A percentile compares a stretch with the other conserved stretches of the same genome.
Conservation (phyloP, 2,113 vertebrate genomes). For the Dascyllus trimaculatus region DNA sequence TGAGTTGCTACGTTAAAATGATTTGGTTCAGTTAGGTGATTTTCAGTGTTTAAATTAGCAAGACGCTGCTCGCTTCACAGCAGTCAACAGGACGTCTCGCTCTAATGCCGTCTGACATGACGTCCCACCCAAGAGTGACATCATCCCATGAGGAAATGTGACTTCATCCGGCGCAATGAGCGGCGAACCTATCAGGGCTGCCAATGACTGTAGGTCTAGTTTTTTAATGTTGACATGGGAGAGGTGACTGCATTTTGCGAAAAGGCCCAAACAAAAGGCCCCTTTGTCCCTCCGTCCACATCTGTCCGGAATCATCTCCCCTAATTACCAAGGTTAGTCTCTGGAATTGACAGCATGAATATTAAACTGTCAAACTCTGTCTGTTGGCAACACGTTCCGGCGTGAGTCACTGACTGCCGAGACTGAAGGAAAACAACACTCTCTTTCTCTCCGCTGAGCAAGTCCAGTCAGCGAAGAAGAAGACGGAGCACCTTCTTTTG, state of each 20-base stretch:
- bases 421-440: slow-evolving; percentile 68
- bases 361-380: slow-evolving; percentile 82
- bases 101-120: slow-evolving; percentile 50
- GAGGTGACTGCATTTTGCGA: slow-evolving; percentile 60
- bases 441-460: slow-evolving; percentile 53
- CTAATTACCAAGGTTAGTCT: slow-evolving; percentile 80
- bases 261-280: slow-evolving; percentile 79
- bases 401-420: slow-evolving; percentile 75
- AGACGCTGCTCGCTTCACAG: slow-evolving; percentile 8
- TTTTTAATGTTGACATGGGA: slow-evolving; percentile 67
- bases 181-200: slow-evolving; percentile 3
- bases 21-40: slow-evolving; percentile 19
- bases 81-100: slow-evolving; percentile 23
- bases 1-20: slow-evolving; percentile 2
- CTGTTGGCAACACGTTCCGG: slow-evolving; percentile 72
- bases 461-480: slow-evolving; percentile 7
- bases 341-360: slow-evolving; percentile 81
- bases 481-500: slow-evolving; percentile 22
- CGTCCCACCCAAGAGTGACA: slow-evolving; percentile 63
- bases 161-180: slow-evolving; percentile 37
- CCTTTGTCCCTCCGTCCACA: slow-evolving; percentile 77
- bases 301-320: slow-evolving; percentile 78
- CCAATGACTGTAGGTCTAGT: slow-evolving; percentile 43
- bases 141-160: slow-evolving; percentile 57
- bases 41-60: background rate